Conservation (phyloP, 2,888 invertebrate genomes). For the Matsumyia berberina region DNA sequence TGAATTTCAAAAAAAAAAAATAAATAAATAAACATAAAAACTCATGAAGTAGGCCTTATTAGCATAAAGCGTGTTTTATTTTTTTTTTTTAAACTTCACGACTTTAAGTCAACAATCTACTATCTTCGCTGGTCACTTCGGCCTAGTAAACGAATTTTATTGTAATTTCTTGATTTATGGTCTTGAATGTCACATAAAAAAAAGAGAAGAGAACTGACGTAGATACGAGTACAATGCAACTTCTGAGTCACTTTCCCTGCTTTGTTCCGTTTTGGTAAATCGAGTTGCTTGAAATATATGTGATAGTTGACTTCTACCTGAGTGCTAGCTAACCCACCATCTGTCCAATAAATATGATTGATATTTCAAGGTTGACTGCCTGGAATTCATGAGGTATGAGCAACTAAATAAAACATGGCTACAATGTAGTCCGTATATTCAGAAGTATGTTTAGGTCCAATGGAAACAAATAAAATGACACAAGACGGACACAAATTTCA, state of each 20-base stretch:
- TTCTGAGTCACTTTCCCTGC: not conserved
- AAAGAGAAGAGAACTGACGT: slow-evolving; percentile 6
- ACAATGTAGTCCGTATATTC: not conserved
- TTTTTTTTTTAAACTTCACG: not conserved
- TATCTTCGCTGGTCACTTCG: not conserved
- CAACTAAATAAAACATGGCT: not conserved
- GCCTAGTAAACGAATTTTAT: slow-evolving; percentile 23
- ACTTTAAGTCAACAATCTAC: not conserved
- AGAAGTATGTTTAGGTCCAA: not conserved
- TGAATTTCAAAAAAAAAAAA: slow-evolving; percentile 20
- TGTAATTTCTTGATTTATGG: slow-evolving; percentile 14
- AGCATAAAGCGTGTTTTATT: slow-evolving; percentile 43
- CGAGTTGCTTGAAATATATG: not conserved
- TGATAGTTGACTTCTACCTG: not conserved
- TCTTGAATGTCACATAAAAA: not conserved
- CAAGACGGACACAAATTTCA: not conserved
- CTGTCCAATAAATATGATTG: not conserved
- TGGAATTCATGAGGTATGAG: slow-evolving; percentile 3
- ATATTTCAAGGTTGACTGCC: slow-evolving; percentile 20
- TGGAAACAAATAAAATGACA: not conserved
- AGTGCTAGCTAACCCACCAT: not conserved
- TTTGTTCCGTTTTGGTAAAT: slow-evolving; percentile 10
- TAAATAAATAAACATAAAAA: not conserved
- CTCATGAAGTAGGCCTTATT: slow-evolving; percentile 46
- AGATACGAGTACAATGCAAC: not conserved